Evolutionary conservation across 2,888 invertebrate genomes (phyloP).

Genomic region (Pegoplata infirma): DNA sequence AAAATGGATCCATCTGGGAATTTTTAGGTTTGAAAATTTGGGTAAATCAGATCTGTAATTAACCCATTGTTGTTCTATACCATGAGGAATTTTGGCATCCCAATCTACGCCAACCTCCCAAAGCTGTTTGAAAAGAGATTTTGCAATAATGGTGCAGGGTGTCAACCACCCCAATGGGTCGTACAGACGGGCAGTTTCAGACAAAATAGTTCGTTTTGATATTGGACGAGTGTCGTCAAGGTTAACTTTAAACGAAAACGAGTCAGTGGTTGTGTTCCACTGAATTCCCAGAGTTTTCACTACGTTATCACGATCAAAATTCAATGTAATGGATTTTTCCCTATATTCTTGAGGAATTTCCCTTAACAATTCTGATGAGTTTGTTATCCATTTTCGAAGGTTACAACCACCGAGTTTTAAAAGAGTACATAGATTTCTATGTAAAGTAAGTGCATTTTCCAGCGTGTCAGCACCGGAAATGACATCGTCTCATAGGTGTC

Average conservation of each 20-base stretch:
- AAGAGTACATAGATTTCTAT: slow-evolving; percentile 29
- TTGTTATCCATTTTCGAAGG: slow-evolving; percentile 36
- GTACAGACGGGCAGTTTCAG: slow-evolving; percentile 23
- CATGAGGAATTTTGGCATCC: neutral
- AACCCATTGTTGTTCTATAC: slow-evolving; percentile 5
- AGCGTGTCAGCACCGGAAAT: slow-evolving; percentile 32
- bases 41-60: neutral
- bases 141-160: neutral
- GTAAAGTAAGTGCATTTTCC: slow-evolving; percentile 21
- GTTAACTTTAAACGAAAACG: slow-evolving; percentile 5
- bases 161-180: slow-evolving; percentile 9
- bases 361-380: slow-evolving; percentile 7
- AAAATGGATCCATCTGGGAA: slow-evolving; percentile 20
- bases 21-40: neutral
- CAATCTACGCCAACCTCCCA: slow-evolving; percentile 22
- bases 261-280: slow-evolving; percentile 17
- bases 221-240: neutral
- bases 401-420: slow-evolving; percentile 27
- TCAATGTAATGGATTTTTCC: slow-evolving; percentile 8
- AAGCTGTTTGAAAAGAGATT: slow-evolving; percentile 15
- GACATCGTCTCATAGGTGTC: too few relatives aligned
- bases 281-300: slow-evolving; percentile 31
- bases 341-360: slow-evolving; percentile 25
- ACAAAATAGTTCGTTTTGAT: slow-evolving; percentile 23
- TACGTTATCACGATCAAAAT: slow-evolving; percentile 1